Evolutionary conservation across 1,140 invertebrate genomes (phyloP), one percentile per base, ranked within the genome.

Genomic region (Mamestra configurata): DNA sequence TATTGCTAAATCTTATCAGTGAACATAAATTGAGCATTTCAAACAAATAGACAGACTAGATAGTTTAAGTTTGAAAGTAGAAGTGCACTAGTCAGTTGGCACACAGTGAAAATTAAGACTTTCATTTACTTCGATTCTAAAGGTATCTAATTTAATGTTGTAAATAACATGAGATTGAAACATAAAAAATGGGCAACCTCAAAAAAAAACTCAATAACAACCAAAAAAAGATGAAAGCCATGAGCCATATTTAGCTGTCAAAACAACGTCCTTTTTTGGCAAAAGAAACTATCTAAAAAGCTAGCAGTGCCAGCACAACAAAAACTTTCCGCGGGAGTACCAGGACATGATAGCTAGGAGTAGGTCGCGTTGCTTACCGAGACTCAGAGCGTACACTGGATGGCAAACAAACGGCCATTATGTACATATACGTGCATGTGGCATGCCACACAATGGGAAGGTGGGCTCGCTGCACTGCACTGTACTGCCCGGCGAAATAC

Each of bases 381-480:
- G 22, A 40, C 24, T 49, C 43, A 70, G 20, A 24, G 61, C 57
- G 61, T 22, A 24, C 66, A 49, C 66, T 70, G 40, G 66, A 68
- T 70, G 66, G 40, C 66, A 70, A 70, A 49, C 66, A 70, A 49
- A 70, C 66, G 66, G 22, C 40, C 66, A 27, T 46, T 40, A 46
- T 70, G 66, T 80, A 66, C 31, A 57, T 61, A 57, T 66, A 59
- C 53, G 79, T 80, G 79, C 79, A 66, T 75, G 79, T 76, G 71
- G 57, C 61, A 76, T 37, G 57, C 49, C 20, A n/a, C 55, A 79
- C 78, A 79, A 79, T 79, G 68, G 66, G 43, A 24, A 70, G 77
- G 68, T 51, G 66, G 66, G 77, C 77, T 11, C 27, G 15, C 13
- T n/a, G 35, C 71, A 73, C 20, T 31, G 57, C 73, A 24, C 73